A percentile compares a stretch with the other conserved stretches of the same genome.
Conservation (phyloP, 2,113 vertebrate genomes). For the Neomonachus schauinslandi region DNA sequence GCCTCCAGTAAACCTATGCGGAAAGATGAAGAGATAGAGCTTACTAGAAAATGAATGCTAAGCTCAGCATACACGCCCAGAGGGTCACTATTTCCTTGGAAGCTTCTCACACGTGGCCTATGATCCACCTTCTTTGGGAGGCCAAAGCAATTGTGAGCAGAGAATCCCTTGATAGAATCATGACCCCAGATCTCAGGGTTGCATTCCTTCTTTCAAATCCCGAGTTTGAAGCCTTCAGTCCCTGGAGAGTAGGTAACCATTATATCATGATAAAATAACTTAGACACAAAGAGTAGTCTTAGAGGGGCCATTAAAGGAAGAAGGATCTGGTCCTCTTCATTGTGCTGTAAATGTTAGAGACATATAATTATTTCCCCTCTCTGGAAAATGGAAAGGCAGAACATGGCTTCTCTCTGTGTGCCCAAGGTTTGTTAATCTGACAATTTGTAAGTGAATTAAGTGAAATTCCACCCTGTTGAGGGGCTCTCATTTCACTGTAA, state of each 20-base stretch:
- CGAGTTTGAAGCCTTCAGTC: background rate
- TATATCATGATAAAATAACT: background rate
- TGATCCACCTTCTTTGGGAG: background rate
- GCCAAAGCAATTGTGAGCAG: background rate
- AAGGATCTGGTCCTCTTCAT: background rate
- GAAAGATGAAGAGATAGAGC: background rate
- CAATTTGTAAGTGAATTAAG: slow-evolving; percentile 61
- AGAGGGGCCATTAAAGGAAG: background rate
- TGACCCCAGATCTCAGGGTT: background rate
- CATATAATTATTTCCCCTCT: background rate
- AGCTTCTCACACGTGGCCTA: background rate
- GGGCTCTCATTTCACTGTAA: slow-evolving; percentile 50
- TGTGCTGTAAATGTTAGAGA: background rate
- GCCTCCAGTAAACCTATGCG: slow-evolving; percentile 89
- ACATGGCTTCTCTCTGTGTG: slow-evolving; percentile 37
- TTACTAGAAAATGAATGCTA: background rate
- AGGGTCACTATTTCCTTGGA: background rate
- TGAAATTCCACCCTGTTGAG: slow-evolving; percentile 24
- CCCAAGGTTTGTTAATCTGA: slow-evolving; percentile 36
- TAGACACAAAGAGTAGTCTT: background rate
- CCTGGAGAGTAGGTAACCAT: background rate
- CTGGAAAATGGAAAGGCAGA: slow-evolving; percentile 32
- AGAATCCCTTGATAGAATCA: background rate
- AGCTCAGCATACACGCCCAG: background rate
- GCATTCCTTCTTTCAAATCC: background rate